A percentile compares a stretch with the other conserved stretches of the same genome.
phyloP scores from a whole-genome alignment of 1,140 invertebrate genomes.

The Heliconius himera region DNA sequence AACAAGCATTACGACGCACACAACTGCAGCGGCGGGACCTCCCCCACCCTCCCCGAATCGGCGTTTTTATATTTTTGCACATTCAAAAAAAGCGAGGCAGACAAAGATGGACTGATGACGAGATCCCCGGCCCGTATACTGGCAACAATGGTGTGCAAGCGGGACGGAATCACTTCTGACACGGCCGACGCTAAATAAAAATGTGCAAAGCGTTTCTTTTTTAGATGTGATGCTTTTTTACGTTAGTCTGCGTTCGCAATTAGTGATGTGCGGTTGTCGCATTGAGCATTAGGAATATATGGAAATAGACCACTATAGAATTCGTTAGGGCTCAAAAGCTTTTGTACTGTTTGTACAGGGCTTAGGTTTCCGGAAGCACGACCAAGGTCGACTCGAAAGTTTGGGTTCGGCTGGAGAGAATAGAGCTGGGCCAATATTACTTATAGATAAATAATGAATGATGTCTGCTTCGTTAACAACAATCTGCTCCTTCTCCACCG shows the following conservation, averaged over 20 bases:
- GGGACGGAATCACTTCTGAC: conserved; percentile 72
- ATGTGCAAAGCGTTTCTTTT: conserved; percentile 79
- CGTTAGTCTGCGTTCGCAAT: conserved; percentile 80
- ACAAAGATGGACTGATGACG: conserved; percentile 80
- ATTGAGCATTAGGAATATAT: conserved; percentile 71
- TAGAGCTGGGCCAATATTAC: conserved; percentile 42
- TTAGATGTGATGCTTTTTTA: conserved; percentile 80
- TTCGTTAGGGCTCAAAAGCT: conserved; percentile 49
- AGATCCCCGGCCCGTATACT: conserved; percentile 51
- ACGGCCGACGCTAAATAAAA: conserved; percentile 75
- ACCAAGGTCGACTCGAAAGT: conserved; percentile 60
- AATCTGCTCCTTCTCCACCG: conserved; percentile 54
- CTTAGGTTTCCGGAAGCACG: conserved; percentile 57
- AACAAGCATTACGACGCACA: conserved; percentile 77
- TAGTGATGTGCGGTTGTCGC: conserved; percentile 77
- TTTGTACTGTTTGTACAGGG: conserved; percentile 47
- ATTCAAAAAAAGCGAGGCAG: conserved; percentile 78
- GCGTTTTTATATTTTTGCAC: conserved; percentile 81
- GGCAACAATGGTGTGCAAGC: conserved; percentile 72
- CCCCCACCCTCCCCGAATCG: conserved; percentile 61
- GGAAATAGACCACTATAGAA: conserved; percentile 57
- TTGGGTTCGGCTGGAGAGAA: conserved; percentile 42
- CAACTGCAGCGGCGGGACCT: conserved; percentile 61
- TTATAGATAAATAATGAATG: conserved; percentile 51
- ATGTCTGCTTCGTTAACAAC: conserved; percentile 46